Evolutionary conservation across 2,113 vertebrate genomes (phyloP).

Genomic region (Colinus virginianus): DNA sequence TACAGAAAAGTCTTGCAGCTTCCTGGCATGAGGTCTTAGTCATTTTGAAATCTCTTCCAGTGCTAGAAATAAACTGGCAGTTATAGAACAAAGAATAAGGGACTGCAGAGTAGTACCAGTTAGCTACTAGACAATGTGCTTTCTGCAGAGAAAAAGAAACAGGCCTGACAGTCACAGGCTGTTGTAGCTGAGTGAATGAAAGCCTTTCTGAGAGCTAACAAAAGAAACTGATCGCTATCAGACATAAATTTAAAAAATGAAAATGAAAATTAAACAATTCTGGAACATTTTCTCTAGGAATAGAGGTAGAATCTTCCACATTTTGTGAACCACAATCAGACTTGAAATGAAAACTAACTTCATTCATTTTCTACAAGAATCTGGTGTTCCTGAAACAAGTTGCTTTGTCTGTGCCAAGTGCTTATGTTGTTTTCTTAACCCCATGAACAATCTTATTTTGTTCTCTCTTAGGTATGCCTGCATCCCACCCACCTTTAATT

Average conservation of each 20-base stretch:
- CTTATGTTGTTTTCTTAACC: not conserved
- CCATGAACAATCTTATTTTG: not conserved
- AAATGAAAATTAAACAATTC: not conserved
- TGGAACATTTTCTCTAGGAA: not conserved
- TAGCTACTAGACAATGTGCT: not conserved
- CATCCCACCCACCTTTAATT: not conserved
- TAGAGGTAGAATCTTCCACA: not conserved
- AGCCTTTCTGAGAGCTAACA: not conserved
- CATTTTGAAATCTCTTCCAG: not conserved
- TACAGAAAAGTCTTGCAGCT: not conserved
- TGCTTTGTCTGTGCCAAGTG: not conserved
- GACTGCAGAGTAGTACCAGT: not conserved
- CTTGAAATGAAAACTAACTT: not conserved
- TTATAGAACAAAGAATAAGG: not conserved
- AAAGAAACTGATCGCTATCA: not conserved
- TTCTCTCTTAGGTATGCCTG: not conserved
- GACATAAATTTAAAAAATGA: not conserved
- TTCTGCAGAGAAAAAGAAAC: not conserved
- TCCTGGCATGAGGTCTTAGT: not conserved
- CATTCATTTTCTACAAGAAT: not conserved
- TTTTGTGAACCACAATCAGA: not conserved
- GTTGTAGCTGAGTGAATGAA: not conserved
- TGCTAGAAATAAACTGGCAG: not conserved
- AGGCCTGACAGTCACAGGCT: not conserved
- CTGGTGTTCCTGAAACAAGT: not conserved